Evolutionary conservation across 1,140 invertebrate genomes (phyloP), one percentile per base, ranked within the genome.

Genomic region (Rhyacophila brunnea): DNA sequence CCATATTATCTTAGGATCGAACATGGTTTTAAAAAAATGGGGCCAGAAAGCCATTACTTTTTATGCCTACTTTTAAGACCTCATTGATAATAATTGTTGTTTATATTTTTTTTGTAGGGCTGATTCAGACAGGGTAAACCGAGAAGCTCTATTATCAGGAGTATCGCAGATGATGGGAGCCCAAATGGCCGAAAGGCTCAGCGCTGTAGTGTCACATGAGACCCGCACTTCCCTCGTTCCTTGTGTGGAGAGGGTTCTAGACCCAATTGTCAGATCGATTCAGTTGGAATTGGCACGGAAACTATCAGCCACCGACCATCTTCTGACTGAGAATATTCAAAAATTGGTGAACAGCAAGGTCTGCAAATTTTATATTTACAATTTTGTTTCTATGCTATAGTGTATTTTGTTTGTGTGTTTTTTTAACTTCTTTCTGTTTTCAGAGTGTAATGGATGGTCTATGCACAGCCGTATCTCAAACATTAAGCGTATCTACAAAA

Each of bases 341-440:
- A 90, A 93, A 69, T 72, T 92, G 14, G 81, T 92, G 60, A 84
- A 81, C 58, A 91, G 87, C 70, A 85, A 87, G 75, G 87, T 88
- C 6, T 36, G 18, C 10, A 18, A 45, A 32, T 46, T 46, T 38
- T 5, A 17, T 47, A 2, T 23, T 28, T 35, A 15, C 2, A 6
- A 48, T 18, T 43, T 17, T 20, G 15, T 44, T 45, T 54, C 23
- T 20, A 35, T 19, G 13, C 11, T 44, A 10, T 43, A 14, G 34
- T 35, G n/a, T 35, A n/a, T 7, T 43, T 43, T 43, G 7, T 14
- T 9, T 14, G 6, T 35, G 34, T 6, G 34, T 35, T n/a, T 35
- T 35, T 35, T 35, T 35, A 35, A 35, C n/a, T 7, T 35, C n/a
- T 6, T 40, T 40, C 11, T 13, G n/a, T 40, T 71, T 70, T 34